Evolutionary conservation across 2,113 vertebrate species (phyloP).

Genomic region (Hiodon alosoides): DNA sequence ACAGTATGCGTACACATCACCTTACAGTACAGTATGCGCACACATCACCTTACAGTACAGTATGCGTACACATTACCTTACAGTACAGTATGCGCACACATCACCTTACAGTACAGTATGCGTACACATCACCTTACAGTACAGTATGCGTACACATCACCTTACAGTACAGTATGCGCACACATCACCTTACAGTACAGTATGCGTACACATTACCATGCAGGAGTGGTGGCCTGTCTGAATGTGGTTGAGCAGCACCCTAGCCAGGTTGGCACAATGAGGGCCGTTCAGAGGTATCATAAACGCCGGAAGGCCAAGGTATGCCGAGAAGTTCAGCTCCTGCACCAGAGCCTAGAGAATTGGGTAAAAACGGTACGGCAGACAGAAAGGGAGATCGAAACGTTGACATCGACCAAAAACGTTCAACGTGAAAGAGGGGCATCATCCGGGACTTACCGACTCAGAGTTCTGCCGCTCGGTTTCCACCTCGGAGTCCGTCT

Average conservation of each 20-base stretch:
- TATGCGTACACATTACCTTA: no score
- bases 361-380: no score
- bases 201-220: slow-evolving; percentile 60
- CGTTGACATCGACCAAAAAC: not conserved
- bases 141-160: no score
- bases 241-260: slow-evolving; percentile 81
- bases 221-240: slow-evolving; percentile 84
- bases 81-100: no score
- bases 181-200: no score
- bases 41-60: no score
- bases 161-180: no score
- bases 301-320: slow-evolving; percentile 84
- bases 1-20: slow-evolving; percentile 48
- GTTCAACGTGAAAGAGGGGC: not conserved
- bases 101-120: no score
- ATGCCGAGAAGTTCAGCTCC: slow-evolving; percentile 86
- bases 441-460: slow-evolving; percentile 60
- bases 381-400: no score
- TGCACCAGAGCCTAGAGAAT: slow-evolving; percentile 72
- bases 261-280: slow-evolving; percentile 77
- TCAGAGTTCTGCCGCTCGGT: slow-evolving; percentile 78
- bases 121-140: no score
- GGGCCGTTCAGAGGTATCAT: slow-evolving; percentile 72
- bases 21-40: no score
- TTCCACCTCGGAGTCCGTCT: slow-evolving; percentile 74